Conservation (phyloP, 1,140 invertebrate genomes). For the Diprion similis region DNA sequence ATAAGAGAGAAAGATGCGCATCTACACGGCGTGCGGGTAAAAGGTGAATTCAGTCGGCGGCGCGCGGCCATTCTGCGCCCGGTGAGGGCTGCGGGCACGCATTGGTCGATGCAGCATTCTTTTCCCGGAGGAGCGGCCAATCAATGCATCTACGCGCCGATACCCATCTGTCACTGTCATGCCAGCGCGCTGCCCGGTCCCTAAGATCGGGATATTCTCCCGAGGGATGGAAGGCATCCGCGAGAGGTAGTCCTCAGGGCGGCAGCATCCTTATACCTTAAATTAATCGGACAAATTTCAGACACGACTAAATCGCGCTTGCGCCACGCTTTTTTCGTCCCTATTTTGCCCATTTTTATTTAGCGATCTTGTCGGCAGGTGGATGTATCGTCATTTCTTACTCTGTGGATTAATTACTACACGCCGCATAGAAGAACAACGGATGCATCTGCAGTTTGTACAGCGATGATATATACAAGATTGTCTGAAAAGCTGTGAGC, state of each 20-base stretch:
- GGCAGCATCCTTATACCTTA: not conserved
- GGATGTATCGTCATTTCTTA: not conserved
- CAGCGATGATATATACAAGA: no score
- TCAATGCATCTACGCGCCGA: constrained; percentile 60
- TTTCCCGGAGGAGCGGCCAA: constrained; percentile 60
- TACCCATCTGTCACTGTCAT: constrained; percentile 62
- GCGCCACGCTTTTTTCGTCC: not conserved
- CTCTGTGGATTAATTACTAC: constrained; percentile 8
- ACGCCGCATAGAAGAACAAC: no score
- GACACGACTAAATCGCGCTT: not conserved
- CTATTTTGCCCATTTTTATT: constrained; percentile 13
- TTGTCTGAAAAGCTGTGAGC: no score
- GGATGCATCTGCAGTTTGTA: no score
- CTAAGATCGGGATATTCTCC: not conserved
- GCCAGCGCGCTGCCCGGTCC: not conserved
- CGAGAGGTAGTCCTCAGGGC: not conserved
- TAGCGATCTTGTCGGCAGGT: constrained; percentile 23
- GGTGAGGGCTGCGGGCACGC: constrained; percentile 43
- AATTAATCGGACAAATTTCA: constrained; percentile 3
- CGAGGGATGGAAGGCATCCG: not conserved
- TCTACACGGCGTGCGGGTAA: constrained; percentile 19
- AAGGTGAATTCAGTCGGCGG: constrained; percentile 37
- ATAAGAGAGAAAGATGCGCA: constrained; percentile 12
- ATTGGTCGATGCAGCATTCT: constrained; percentile 59
- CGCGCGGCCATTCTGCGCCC: constrained; percentile 54